A percentile compares a stretch with the other conserved stretches of the same genome.
phyloP scores from a whole-genome alignment of 2,113 vertebrate species.

The Neogobius melanostomus region DNA sequence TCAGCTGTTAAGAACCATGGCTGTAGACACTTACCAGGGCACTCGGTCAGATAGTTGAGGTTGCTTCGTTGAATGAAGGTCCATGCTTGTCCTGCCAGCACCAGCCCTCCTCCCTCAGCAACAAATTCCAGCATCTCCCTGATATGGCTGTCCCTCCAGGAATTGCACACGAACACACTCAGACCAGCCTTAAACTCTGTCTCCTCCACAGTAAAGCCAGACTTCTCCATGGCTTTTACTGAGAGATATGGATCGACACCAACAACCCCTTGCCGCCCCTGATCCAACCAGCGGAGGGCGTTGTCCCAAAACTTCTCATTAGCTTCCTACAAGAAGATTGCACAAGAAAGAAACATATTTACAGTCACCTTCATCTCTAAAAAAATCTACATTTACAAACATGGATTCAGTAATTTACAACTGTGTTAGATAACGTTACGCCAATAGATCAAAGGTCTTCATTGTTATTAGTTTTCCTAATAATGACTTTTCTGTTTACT shows the following conservation, averaged over 20 bases:
- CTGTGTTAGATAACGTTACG: no score
- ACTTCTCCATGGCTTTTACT: constrained; percentile 1
- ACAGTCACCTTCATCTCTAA: no score
- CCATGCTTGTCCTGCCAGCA: constrained; percentile 84
- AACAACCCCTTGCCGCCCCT: constrained; percentile 60
- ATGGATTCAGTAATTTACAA: no score
- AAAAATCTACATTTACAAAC: no score
- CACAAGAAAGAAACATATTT: not conserved
- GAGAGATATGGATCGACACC: constrained; percentile 20
- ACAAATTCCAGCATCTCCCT: constrained; percentile 76
- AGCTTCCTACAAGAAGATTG: constrained; percentile 31
- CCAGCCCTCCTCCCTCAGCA: constrained; percentile 81
- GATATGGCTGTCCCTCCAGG: constrained; percentile 42
- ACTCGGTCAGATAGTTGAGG: constrained; percentile 66
- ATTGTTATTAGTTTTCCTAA: no score
- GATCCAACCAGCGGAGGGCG: constrained; percentile 75
- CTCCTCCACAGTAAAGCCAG: constrained; percentile 16
- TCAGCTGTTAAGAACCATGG: no score
- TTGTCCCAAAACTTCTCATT: constrained; percentile 67
- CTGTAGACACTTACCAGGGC: constrained; percentile 62
- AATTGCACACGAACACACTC: constrained; percentile 37
- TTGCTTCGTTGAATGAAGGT: constrained; percentile 52
- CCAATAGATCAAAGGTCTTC: no score
- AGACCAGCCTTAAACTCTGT: constrained; percentile 36
- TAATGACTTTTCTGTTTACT: no score